Evolutionary conservation across 2,888 invertebrate species (phyloP).

Genomic region (Cephus rjabovi): DNA sequence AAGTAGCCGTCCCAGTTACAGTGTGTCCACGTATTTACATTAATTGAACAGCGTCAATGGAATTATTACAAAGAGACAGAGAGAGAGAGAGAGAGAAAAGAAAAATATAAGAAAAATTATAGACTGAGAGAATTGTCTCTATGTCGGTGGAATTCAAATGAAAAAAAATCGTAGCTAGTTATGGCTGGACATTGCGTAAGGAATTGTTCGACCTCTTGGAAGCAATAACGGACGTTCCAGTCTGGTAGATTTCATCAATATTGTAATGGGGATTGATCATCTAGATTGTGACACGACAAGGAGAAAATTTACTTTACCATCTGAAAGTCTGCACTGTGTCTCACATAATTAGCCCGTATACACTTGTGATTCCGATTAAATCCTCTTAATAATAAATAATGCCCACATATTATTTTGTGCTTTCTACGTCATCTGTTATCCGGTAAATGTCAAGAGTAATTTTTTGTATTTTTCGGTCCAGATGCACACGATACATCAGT

Average conservation of each 20-base stretch:
- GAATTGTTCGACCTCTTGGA: constrained; percentile 22
- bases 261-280: constrained; percentile 23
- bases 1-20: constrained; percentile 29
- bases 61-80: background rate
- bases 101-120: background rate
- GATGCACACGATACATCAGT: background rate
- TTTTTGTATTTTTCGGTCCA: background rate
- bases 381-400: background rate
- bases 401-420: background rate
- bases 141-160: background rate
- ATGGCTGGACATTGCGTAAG: constrained; percentile 24
- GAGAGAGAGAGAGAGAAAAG: background rate
- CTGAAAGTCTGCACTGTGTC: background rate
- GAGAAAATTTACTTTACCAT: background rate
- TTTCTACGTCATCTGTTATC: background rate
- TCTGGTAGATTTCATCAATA: constrained; percentile 37
- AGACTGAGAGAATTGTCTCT: background rate
- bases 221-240: constrained; percentile 35
- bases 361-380: background rate
- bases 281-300: background rate
- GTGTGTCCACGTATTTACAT: constrained; percentile 24
- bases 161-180: background rate
- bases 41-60: constrained; percentile 41
- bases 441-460: background rate
- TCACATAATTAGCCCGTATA: background rate